These are phyloP conservation scores for Folsomia manolachei DNA, from an alignment of 2,888 invertebrate species.

Conservation along the genomic window DNA sequence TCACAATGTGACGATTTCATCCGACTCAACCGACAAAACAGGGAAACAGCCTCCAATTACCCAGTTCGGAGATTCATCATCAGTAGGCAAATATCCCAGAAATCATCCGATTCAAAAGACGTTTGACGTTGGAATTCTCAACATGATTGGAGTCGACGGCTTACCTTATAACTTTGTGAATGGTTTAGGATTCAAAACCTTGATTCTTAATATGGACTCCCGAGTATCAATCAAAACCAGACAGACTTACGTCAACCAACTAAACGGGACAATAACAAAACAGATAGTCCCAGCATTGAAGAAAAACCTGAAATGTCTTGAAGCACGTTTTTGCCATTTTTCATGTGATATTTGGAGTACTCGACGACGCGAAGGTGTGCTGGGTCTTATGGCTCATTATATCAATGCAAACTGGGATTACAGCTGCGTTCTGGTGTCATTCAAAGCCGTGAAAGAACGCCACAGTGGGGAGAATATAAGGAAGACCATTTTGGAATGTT, in stretches of 20 bases:
- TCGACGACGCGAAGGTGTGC: neutral
- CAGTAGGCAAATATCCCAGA: neutral
- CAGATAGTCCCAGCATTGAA: neutral
- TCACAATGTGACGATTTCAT: too few relatives aligned
- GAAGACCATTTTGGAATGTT: neutral
- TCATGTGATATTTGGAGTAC: slow-evolving; percentile 9
- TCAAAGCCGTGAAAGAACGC: neutral
- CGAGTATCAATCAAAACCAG: neutral
- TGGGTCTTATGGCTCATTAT: neutral
- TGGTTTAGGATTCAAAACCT: slow-evolving; percentile 2
- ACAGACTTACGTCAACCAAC: neutral
- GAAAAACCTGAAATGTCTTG: neutral
- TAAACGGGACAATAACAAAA: neutral
- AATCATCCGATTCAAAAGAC: neutral
- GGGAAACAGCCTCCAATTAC: too few relatives aligned
- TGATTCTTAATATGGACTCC: neutral
- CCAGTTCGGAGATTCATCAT: neutral
- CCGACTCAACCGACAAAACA: neutral
- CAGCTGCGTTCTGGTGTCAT: neutral
- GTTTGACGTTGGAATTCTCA: slow-evolving; percentile 8
- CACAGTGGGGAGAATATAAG: neutral
- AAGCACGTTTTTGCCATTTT: slow-evolving; percentile 11
- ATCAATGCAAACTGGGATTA: neutral
- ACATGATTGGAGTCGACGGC: neutral
- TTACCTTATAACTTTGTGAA: slow-evolving; percentile 10